Evolutionary conservation across 64 coral and sea anemone genomes (phyloP).

Genomic region (Platygyra sinensis): DNA sequence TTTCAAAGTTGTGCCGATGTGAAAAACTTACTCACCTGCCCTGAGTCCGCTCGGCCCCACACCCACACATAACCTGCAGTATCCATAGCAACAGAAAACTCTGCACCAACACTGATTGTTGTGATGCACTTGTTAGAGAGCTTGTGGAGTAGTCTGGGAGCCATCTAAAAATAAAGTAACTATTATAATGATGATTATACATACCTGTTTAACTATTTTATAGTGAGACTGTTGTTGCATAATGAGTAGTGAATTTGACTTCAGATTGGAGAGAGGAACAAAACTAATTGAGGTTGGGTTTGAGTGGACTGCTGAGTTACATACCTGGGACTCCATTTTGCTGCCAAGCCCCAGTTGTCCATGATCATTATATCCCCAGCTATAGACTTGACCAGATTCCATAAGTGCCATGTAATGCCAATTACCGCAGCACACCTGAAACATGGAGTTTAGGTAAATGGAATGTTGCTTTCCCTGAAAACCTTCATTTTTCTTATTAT

Average conservation of each 20-base stretch:
- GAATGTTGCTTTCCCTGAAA: background rate
- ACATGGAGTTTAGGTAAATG: background rate
- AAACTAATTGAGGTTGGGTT: too few species aligned
- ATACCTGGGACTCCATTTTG: conserved; percentile 78
- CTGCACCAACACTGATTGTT: conserved; percentile 81
- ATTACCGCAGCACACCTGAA: conserved; percentile 83
- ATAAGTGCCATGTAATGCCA: conserved; percentile 84
- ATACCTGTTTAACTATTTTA: too few species aligned
- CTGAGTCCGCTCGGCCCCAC: conserved; percentile 94
- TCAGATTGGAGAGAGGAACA: too few species aligned
- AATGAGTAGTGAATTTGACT: too few species aligned
- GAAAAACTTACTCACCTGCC: conserved; percentile 62
- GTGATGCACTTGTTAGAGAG: conserved; percentile 62
- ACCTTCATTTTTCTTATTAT: too few species aligned
- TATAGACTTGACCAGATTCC: conserved; percentile 81
- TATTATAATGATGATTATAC: too few species aligned
- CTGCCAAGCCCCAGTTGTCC: conserved; percentile 81
- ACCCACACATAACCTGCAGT: conserved; percentile 75
- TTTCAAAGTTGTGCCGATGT: too few species aligned
- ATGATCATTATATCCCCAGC: conserved; percentile 92
- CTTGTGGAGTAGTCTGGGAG: conserved; percentile 57
- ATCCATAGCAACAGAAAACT: conserved; percentile 96
- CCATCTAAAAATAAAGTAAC: conserved; percentile 16
- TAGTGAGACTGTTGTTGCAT: too few species aligned
- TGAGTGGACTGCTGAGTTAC: too few species aligned